Evolutionary conservation across 2,888 invertebrate genomes (phyloP).

Genomic region (Platycheirus rosarum): DNA sequence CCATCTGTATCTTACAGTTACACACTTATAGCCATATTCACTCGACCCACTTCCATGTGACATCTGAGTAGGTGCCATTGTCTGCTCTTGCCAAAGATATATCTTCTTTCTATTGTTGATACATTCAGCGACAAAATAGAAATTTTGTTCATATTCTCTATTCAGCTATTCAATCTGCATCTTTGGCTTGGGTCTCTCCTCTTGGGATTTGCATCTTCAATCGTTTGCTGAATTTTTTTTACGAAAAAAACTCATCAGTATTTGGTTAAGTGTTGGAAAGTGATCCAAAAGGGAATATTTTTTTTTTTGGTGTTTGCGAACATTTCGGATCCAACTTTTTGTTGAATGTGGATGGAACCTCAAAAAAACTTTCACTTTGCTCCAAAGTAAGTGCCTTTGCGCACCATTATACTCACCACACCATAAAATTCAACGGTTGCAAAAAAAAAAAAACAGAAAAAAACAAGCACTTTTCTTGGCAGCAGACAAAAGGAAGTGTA

Average conservation of each 20-base stretch:
- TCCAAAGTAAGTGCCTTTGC: slow-evolving; percentile 46
- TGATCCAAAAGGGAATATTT: slow-evolving; percentile 10
- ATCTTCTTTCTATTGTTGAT: slow-evolving; percentile 28
- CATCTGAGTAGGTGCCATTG: slow-evolving; percentile 69
- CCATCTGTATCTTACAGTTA: slow-evolving; percentile 53
- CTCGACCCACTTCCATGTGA: slow-evolving; percentile 66
- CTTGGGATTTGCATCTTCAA: slow-evolving; percentile 10
- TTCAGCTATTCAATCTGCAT: slow-evolving; percentile 43
- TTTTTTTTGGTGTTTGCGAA: slow-evolving; percentile 14
- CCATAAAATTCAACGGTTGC: slow-evolving; percentile 17
- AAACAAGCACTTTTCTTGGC: slow-evolving; percentile 9
- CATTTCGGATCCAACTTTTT: slow-evolving; percentile 3
- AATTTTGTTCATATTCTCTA: slow-evolving; percentile 57
- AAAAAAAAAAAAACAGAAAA: slow-evolving; percentile 14
- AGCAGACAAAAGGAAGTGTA: slow-evolving; percentile 34
- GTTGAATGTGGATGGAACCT: background rate
- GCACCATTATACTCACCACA: slow-evolving; percentile 31
- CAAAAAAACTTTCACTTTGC: slow-evolving; percentile 60
- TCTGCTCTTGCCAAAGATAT: slow-evolving; percentile 21
- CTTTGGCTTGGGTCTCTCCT: slow-evolving; percentile 1
- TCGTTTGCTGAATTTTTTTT: slow-evolving; percentile 25
- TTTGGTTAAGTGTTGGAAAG: slow-evolving; percentile 49
- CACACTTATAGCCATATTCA: slow-evolving; percentile 49
- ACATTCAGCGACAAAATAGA: slow-evolving; percentile 56
- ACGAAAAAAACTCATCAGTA: slow-evolving; percentile 14